Evolutionary conservation across 1,140 invertebrate genomes (phyloP).

Genomic region (Zophobas atratus): DNA sequence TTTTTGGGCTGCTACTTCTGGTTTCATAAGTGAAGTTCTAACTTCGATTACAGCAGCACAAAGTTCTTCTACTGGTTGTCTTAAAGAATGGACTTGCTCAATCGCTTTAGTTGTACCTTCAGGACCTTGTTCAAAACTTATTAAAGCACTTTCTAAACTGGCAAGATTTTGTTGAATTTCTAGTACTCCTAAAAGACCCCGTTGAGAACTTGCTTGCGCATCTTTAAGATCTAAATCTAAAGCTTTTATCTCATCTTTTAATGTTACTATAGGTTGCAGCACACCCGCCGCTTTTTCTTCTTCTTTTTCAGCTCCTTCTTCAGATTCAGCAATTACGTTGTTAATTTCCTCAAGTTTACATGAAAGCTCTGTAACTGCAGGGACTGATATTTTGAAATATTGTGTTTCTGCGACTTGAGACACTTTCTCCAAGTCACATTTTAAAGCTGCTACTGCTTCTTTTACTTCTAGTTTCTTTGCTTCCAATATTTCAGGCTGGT

Average conservation of each 20-base stretch:
- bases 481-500: slow-evolving; percentile 49
- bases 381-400: neutral
- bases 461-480: slow-evolving; percentile 43
- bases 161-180: neutral
- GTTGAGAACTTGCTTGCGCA: neutral
- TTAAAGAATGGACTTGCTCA: neutral
- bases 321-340: neutral
- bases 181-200: neutral
- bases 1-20: slow-evolving; percentile 42
- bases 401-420: neutral
- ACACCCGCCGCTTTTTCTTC: neutral
- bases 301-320: slow-evolving; percentile 3
- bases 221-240: slow-evolving; percentile 10
- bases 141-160: slow-evolving; percentile 5
- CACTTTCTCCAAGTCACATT: slow-evolving; percentile 2
- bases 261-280: neutral
- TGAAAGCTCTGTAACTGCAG: slow-evolving; percentile 13
- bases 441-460: slow-evolving; percentile 40
- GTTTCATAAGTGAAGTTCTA: slow-evolving; percentile 27
- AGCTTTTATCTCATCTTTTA: slow-evolving; percentile 4
- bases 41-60: slow-evolving; percentile 22
- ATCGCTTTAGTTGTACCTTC: neutral
- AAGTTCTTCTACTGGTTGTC: slow-evolving; percentile 47
- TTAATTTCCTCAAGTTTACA: slow-evolving; percentile 19
- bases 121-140: neutral